These are phyloP conservation scores for Camponotus floridanus DNA, from an alignment of 1,140 invertebrate genomes.

Conservation along the genomic window DNA sequence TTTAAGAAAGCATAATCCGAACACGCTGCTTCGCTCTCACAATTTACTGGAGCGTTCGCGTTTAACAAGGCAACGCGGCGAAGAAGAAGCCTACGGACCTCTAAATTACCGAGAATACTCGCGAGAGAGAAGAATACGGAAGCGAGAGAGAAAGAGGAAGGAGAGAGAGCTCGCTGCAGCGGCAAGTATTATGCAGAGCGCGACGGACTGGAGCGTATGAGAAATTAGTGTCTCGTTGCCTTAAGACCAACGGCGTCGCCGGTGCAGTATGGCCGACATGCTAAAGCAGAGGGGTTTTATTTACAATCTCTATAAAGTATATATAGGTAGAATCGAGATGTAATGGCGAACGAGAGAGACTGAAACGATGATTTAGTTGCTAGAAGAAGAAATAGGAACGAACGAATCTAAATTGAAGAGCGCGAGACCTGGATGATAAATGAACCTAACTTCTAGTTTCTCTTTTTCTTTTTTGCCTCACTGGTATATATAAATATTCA, in stretches of 20 bases:
- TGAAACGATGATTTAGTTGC: constrained; percentile 37
- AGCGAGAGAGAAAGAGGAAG: constrained; percentile 16
- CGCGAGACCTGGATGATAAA: background rate
- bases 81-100: constrained; percentile 56
- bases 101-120: constrained; percentile 59
- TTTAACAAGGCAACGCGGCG: constrained; percentile 60
- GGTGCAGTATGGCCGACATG: constrained; percentile 42
- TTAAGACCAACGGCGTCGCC: constrained; percentile 62
- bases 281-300: constrained; percentile 49
- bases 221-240: constrained; percentile 69
- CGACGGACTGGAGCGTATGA: constrained; percentile 48
- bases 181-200: constrained; percentile 58
- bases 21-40: constrained; percentile 33
- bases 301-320: constrained; percentile 49
- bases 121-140: constrained; percentile 55
- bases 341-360: background rate
- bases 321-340: constrained; percentile 30
- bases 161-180: constrained; percentile 37
- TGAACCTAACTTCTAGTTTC: background rate
- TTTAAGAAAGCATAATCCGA: constrained; percentile 64
- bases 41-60: constrained; percentile 53
- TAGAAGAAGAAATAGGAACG: background rate
- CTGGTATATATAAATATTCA: background rate
- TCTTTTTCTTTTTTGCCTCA: background rate
- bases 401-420: background rate